These are phyloP conservation scores for Odobenus rosmarus DNA, from an alignment of 2,113 vertebrate species.

Conservation along the genomic window DNA sequence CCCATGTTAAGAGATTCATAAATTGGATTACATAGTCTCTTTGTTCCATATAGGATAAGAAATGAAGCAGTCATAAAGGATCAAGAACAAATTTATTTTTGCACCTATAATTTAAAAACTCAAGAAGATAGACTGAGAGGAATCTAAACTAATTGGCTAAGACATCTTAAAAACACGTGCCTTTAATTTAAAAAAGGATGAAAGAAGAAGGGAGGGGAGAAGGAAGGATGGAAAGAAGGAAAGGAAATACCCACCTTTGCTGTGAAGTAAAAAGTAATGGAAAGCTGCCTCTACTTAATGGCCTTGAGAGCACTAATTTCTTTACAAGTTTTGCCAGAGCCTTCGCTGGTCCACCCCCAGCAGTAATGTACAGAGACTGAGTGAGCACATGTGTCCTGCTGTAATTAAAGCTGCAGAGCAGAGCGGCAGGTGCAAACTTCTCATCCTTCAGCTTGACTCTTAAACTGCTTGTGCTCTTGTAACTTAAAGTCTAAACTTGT, in stretches of 20 bases:
- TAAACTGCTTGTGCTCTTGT: conserved; percentile 59
- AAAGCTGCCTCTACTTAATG: neutral
- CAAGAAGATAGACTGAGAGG: neutral
- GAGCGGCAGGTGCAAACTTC: conserved; percentile 56
- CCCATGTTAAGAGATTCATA: neutral
- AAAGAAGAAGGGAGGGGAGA: neutral
- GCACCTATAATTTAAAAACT: conserved; percentile 39
- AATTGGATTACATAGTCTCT: conserved; percentile 18
- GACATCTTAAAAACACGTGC: conserved; percentile 15
- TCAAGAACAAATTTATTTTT: conserved; percentile 35
- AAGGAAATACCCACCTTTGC: neutral
- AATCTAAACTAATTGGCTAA: conserved; percentile 17
- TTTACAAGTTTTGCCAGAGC: conserved; percentile 6
- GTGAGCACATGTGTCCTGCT: conserved; percentile 13
- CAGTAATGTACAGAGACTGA: neutral
- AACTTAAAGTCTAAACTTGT: conserved; percentile 59
- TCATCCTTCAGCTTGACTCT: conserved; percentile 60
- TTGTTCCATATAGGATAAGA: conserved; percentile 1
- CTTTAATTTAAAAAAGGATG: neutral
- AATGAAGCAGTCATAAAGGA: neutral
- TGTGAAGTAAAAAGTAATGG: conserved; percentile 17
- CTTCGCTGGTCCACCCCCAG: neutral
- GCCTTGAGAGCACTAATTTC: conserved; percentile 3
- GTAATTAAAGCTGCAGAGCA: conserved; percentile 47
- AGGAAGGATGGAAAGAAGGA: neutral